Conservation (phyloP, 2,797 vertebrate genomes). For the Aselliscus stoliczkanus region DNA sequence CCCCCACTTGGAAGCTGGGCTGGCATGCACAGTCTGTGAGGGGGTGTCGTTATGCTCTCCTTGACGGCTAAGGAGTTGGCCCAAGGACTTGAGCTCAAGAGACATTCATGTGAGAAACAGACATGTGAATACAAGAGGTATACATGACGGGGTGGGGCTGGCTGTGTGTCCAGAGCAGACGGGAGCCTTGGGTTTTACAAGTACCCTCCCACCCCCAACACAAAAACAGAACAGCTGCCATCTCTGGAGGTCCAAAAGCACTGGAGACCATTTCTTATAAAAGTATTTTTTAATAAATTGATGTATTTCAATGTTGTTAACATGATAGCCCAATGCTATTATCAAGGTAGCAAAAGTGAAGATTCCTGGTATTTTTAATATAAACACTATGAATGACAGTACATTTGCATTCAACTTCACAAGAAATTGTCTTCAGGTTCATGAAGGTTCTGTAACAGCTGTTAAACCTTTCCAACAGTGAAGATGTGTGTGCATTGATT, state of each 20-base stretch:
- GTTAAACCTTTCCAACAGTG: slow-evolving; percentile 71
- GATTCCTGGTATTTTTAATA: slow-evolving; percentile 80
- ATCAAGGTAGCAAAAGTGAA: slow-evolving; percentile 86
- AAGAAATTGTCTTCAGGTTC: slow-evolving; percentile 75
- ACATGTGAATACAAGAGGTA: not conserved
- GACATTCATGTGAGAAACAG: not conserved
- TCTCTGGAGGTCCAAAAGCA: slow-evolving; percentile 52
- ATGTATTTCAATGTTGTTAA: slow-evolving; percentile 82
- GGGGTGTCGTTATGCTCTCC: not conserved
- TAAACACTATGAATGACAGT: slow-evolving; percentile 84
- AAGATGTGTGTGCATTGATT: slow-evolving; percentile 59
- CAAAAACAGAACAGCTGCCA: not conserved
- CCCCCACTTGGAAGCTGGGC: not conserved
- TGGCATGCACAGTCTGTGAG: not conserved
- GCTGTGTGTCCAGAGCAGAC: not conserved
- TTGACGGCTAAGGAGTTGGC: not conserved
- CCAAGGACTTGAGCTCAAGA: not conserved
- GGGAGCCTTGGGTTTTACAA: not conserved
- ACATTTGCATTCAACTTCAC: slow-evolving; percentile 82
- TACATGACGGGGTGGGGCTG: not conserved
- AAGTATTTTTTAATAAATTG: slow-evolving; percentile 86
- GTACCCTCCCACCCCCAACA: not conserved
- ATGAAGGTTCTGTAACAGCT: slow-evolving; percentile 74
- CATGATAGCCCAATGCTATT: slow-evolving; percentile 81
- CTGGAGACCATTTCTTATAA: slow-evolving; percentile 75